Base-by-base conservation (phyloP, 2,113 vertebrate genomes). In the Dromaius novaehollandiae region DNA sequence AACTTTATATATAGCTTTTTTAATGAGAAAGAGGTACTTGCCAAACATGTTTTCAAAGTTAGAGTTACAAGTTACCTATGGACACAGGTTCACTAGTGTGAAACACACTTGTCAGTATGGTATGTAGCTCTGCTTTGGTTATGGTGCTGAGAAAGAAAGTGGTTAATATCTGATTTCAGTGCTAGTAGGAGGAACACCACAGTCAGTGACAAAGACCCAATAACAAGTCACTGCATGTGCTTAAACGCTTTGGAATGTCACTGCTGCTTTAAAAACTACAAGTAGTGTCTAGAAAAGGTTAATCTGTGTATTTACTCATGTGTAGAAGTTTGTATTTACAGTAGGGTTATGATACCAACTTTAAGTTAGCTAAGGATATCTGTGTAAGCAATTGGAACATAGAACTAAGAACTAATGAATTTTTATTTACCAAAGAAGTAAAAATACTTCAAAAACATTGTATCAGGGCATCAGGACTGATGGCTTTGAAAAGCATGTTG, bases 271-370 rank as follows among this genome's bases (percentile, higher is more conserved):
- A 95, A 97, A 97, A 98, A 97, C 96, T 97, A 96, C 92, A 98
- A 95, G 96, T 81, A 95, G 90, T 95, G 85, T 61, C 96, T 97
- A 95, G 92, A 97, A 98, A 97, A 98, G 96, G 97, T 97, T 98
- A 98, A 98, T 98, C 97, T 98, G 93, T n/a, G 61, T 95, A 97
- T 96, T 97, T 98, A 97, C 91, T 96, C 55, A 36, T 88, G 93
- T 95, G 96, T 91, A 97, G 95, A 97, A 98, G 95, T 98, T 98
- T 98, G 95, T 98, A 93, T 98, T 98, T 98, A 98, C 97, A 97
- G 76, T 96, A 96, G 94, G 81, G 91, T 97, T 98, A 98, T 95
- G 94, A 97, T 97, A 96, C 94, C 96, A 95, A 98, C 97, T 98
- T 97, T 88, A 97, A 97, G 96, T 97, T 96, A 98, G 96, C 96